These are phyloP conservation scores for Eumaeus atala DNA, from an alignment of 1,140 invertebrate species.

Conservation along the genomic window DNA sequence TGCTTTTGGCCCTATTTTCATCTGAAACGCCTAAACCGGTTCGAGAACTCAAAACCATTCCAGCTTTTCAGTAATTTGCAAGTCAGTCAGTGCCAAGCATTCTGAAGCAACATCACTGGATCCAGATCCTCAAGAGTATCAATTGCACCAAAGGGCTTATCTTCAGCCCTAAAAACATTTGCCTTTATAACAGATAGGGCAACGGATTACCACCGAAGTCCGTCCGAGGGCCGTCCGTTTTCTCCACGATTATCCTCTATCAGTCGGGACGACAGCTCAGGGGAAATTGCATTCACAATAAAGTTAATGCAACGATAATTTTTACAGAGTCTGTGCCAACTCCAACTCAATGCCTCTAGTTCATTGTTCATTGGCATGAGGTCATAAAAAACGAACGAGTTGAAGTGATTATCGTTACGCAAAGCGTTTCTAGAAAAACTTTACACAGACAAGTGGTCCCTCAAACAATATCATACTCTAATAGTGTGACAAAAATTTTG, in stretches of 20 bases:
- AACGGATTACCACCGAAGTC: constrained; percentile 28
- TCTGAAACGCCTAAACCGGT: constrained; percentile 23
- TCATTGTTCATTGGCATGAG: constrained; percentile 15
- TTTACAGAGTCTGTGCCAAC: not conserved
- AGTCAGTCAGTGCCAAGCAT: not conserved
- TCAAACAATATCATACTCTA: constrained; percentile 31
- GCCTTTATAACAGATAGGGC: constrained; percentile 33
- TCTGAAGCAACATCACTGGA: not conserved
- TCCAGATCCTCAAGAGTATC: constrained; percentile 11
- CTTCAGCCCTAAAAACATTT: constrained; percentile 17
- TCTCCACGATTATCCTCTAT: not conserved
- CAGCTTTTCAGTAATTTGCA: constrained; percentile 29
- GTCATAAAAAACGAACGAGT: constrained; percentile 11
- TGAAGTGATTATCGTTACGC: constrained; percentile 14
- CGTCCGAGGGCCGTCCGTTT: not conserved
- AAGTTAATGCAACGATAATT: not conserved
- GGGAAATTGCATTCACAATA: not conserved
- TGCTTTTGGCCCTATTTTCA: not conserved
- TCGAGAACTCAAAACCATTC: constrained; percentile 28
- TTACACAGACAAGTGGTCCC: constrained; percentile 23
- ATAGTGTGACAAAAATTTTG: constrained; percentile 48
- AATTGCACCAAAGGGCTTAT: constrained; percentile 19
- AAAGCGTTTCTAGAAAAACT: constrained; percentile 14
- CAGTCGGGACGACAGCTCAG: not conserved
- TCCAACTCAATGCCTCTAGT: constrained; percentile 3